Percentiles rank a stretch among this genome's conserved stretches.
Evolutionary conservation across 2,888 invertebrate species (phyloP).

Genomic region (Rhabditoides inermis): DNA sequence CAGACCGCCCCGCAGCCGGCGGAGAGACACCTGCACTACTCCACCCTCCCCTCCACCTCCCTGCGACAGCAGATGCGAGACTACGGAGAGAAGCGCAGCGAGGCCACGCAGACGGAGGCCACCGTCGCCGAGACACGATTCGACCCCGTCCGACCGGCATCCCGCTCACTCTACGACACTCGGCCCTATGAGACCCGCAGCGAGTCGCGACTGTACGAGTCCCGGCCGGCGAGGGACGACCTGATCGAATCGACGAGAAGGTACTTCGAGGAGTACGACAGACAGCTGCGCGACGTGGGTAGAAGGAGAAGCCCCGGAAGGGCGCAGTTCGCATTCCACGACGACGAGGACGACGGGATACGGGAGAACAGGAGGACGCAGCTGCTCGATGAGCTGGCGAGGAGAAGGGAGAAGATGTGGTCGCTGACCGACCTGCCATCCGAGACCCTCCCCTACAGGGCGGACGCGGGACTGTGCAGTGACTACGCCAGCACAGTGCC

Average conservation of each 20-base stretch:
- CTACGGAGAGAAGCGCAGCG: slow-evolving; percentile 18
- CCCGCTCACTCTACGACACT: too few species aligned
- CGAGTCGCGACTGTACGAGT: background rate
- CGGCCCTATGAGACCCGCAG: too few species aligned
- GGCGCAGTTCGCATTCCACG: slow-evolving; percentile 46
- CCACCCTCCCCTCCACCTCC: too few species aligned
- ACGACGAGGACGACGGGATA: slow-evolving; percentile 58
- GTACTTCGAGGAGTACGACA: slow-evolving; percentile 47
- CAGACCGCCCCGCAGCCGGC: too few species aligned
- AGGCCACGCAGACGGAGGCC: slow-evolving; percentile 31
- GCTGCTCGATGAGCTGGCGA: slow-evolving; percentile 61
- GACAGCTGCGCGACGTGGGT: slow-evolving; percentile 34
- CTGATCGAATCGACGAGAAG: slow-evolving; percentile 37
- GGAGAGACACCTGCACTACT: too few species aligned
- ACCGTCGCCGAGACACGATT: slow-evolving; percentile 6
- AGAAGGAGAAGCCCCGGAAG: slow-evolving; percentile 6
- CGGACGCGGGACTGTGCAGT: slow-evolving; percentile 12
- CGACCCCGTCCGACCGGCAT: too few species aligned
- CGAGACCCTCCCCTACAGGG: slow-evolving; percentile 9
- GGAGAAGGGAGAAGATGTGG: slow-evolving; percentile 61
- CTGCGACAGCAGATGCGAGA: slow-evolving; percentile 23
- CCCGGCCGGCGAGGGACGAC: slow-evolving; percentile 19
- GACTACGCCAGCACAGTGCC: slow-evolving; percentile 39
- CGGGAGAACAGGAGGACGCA: slow-evolving; percentile 61
- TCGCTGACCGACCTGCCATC: slow-evolving; percentile 32